Conservation (phyloP, 2,888 invertebrate genomes). For the Lithodes maja region DNA sequence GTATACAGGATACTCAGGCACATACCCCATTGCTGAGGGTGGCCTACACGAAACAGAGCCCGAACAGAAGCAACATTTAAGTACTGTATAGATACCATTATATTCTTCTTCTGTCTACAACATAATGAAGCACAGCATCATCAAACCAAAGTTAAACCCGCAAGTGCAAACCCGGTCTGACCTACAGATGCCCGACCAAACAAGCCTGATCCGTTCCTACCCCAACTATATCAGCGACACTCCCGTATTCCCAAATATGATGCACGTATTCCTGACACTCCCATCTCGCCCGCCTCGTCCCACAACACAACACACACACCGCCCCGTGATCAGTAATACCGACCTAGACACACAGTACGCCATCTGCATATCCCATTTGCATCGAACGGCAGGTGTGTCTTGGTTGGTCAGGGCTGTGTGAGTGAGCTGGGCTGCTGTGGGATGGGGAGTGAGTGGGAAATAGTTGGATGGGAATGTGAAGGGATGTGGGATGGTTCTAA, state of each 20-base stretch:
- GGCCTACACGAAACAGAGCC: too few relatives aligned
- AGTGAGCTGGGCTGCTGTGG: background rate
- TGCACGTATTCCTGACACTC: background rate
- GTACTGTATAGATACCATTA: too few relatives aligned
- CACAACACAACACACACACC: background rate
- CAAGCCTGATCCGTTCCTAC: too few relatives aligned
- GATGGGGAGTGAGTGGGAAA: background rate
- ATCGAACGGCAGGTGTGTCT: slow-evolving; percentile 21
- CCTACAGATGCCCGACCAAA: too few relatives aligned
- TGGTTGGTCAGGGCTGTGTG: background rate
- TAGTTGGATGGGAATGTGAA: background rate
- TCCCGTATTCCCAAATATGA: background rate
- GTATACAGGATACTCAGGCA: too few relatives aligned
- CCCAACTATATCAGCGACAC: background rate
- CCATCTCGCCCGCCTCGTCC: background rate
- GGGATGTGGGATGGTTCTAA: background rate
- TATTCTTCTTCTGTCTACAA: too few relatives aligned
- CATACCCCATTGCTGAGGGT: too few relatives aligned
- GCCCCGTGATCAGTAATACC: background rate
- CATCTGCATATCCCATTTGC: slow-evolving; percentile 31
- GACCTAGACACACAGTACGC: background rate
- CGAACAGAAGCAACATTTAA: too few relatives aligned
- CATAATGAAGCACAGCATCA: too few relatives aligned
- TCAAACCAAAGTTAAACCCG: too few relatives aligned
- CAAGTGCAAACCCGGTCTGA: too few relatives aligned